Base-by-base conservation (phyloP, 53 echinoderm and acorn worm genomes). In the Crossaster papposus region DNA sequence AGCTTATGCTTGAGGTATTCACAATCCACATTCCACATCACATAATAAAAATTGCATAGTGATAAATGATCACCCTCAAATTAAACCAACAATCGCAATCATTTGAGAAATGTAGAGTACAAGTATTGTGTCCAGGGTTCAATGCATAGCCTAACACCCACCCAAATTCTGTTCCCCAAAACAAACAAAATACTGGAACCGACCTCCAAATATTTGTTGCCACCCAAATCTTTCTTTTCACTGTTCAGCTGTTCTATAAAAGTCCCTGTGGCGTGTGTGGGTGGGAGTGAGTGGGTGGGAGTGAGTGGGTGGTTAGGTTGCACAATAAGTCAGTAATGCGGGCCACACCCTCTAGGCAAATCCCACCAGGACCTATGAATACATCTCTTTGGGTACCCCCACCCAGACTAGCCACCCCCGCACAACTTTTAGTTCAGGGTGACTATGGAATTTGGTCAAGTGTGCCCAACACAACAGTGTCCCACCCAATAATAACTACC, bases 391-490 rank as follows among this genome's bases (percentile, higher is more conserved):
- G 28, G 68, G 68, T 68, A 68, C n/a, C 68, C 28, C 68, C 68
- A 68, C 68, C 68, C 68, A 58, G 53, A 20, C 58, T 58, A 10
- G 22, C 58, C 58, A 58, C 58, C 58, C 58, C 58, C 58, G 58
- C 58, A 44, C 44, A 58, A 58, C 17, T 58, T 14, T 58, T 58
- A 3, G 15, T 11, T 58, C 22, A 44, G 44, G 64, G 65, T 82
- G 18, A 82, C 82, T 65, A 82, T 82, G 82, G 82, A n/a, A 64
- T 22, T 64, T 24, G 36, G 10, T 82, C 36, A 36, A 62, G 82
- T 85, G 72, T 72, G 51, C 34, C 8, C 28, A 74, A 38, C 7
- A 14, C 28, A 74, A 38, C 7, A 14, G 17, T 28, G 51, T 85
- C 87, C 87, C 77, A 55, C 58, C 35, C 24, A 64, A 14, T 65